A percentile compares a stretch with the other conserved stretches of the same genome.
phyloP scores from a whole-genome alignment of 2,888 invertebrate species.

The Penaeus monodon region DNA sequence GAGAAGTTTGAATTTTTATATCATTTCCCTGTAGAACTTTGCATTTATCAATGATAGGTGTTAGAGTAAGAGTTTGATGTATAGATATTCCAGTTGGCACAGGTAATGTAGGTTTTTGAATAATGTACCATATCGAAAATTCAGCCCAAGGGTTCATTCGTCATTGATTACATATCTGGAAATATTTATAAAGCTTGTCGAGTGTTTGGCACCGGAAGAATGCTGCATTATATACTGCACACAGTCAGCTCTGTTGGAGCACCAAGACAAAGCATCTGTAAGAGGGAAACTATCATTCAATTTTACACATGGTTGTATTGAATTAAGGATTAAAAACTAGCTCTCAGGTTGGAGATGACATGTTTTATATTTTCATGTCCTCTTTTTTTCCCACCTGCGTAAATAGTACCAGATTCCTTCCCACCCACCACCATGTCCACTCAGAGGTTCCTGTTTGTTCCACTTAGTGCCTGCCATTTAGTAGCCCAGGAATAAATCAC shows the following conservation, averaged over 20 bases:
- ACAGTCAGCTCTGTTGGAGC: slow-evolving; percentile 19
- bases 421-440: not conserved
- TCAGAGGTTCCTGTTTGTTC: not conserved
- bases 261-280: slow-evolving; percentile 1
- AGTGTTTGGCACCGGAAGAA: slow-evolving; percentile 21
- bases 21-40: slow-evolving; percentile 53
- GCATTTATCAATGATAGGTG: slow-evolving; percentile 54
- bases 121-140: slow-evolving; percentile 29
- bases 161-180: not conserved
- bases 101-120: slow-evolving; percentile 26
- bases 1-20: slow-evolving; percentile 36
- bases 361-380: slow-evolving; percentile 38
- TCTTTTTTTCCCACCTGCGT: slow-evolving; percentile 24
- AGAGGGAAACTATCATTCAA: slow-evolving; percentile 21
- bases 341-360: slow-evolving; percentile 59
- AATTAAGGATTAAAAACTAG: slow-evolving; percentile 27
- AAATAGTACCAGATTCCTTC: not conserved
- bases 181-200: slow-evolving; percentile 12
- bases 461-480: not conserved
- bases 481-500: not conserved
- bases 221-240: slow-evolving; percentile 6
- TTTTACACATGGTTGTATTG: slow-evolving; percentile 43
- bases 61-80: slow-evolving; percentile 53
- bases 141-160: not conserved
- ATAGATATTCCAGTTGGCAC: slow-evolving; percentile 23